Conservation (phyloP, 2,888 invertebrate species). For the Apodemia duryi region DNA sequence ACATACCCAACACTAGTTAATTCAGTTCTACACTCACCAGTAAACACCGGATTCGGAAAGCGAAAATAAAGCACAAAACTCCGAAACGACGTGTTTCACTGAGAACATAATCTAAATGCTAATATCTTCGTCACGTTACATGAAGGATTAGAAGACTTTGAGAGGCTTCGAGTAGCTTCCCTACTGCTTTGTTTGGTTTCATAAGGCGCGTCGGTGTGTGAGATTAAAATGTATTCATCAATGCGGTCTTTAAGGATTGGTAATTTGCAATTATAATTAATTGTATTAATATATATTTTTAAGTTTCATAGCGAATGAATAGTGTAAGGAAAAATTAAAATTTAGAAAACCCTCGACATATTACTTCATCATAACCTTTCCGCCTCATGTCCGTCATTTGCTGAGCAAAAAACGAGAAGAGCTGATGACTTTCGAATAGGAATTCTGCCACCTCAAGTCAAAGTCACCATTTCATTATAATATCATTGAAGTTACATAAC, state of each 20-base stretch:
- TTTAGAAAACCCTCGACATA: no score
- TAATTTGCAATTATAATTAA: not conserved
- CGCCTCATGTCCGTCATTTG: no score
- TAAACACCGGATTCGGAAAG: slow-evolving; percentile 21
- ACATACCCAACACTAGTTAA: slow-evolving; percentile 13
- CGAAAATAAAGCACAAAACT: slow-evolving; percentile 39
- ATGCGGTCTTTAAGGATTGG: not conserved
- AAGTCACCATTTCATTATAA: no score
- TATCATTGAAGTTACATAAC: no score
- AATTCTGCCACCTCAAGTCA: no score
- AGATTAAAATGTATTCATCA: slow-evolving; percentile 18
- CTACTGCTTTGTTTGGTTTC: slow-evolving; percentile 24
- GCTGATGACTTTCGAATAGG: no score
- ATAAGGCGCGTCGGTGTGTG: slow-evolving; percentile 11
- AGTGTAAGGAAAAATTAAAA: no score
- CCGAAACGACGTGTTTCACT: slow-evolving; percentile 44
- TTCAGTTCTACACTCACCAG: slow-evolving; percentile 3
- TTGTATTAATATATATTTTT: not conserved
- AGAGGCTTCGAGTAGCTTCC: slow-evolving; percentile 23
- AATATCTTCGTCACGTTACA: slow-evolving; percentile 54
- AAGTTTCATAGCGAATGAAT: no score
- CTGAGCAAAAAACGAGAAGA: no score
- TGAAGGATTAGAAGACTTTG: slow-evolving; percentile 37
- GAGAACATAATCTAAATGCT: slow-evolving; percentile 69
- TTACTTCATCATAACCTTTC: no score